These are phyloP conservation scores for Pogoniulus pusillus DNA, from an alignment of 2,797 vertebrate species.

Conservation along the genomic window DNA sequence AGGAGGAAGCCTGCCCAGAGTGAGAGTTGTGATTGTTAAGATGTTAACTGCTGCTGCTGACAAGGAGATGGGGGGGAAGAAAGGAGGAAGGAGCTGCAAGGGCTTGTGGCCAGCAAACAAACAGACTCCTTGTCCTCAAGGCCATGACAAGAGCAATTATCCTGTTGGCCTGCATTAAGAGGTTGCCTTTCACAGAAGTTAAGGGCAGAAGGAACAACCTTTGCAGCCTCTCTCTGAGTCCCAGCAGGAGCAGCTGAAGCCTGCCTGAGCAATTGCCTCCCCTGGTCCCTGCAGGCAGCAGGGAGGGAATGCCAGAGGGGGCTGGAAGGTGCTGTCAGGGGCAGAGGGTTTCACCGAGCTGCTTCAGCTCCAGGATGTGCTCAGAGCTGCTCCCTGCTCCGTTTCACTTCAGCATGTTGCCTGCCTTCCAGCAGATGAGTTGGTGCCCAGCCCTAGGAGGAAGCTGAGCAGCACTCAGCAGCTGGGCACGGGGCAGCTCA, in stretches of 20 bases:
- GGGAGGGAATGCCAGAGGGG: not conserved
- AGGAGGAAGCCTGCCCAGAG: not conserved
- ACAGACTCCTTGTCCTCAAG: not conserved
- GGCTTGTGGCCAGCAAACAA: not conserved
- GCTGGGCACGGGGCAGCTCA: not conserved
- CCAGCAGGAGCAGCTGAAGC: fast-evolving
- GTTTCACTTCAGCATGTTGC: not conserved
- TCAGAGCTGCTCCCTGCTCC: not conserved
- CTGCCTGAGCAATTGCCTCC: not conserved
- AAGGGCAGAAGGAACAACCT: not conserved
- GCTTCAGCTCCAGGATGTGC: not conserved
- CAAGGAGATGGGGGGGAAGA: not conserved
- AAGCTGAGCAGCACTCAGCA: not conserved
- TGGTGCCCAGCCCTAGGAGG: not conserved
- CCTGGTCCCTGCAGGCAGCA: not conserved
- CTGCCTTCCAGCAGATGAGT: not conserved
- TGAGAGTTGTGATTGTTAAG: not conserved
- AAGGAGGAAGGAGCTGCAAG: not conserved
- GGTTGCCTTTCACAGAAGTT: fast-evolving
- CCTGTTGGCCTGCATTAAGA: fast-evolving
- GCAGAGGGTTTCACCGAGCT: not conserved
- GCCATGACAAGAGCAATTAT: not conserved
- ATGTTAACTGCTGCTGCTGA: not conserved
- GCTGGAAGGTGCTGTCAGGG: not conserved
- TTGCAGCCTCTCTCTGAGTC: not conserved